A percentile compares a stretch with the other conserved stretches of the same genome.
These are phyloP conservation scores for Armadillidium nasatum DNA, from an alignment of 1,140 invertebrate species.

Conservation along the genomic window DNA sequence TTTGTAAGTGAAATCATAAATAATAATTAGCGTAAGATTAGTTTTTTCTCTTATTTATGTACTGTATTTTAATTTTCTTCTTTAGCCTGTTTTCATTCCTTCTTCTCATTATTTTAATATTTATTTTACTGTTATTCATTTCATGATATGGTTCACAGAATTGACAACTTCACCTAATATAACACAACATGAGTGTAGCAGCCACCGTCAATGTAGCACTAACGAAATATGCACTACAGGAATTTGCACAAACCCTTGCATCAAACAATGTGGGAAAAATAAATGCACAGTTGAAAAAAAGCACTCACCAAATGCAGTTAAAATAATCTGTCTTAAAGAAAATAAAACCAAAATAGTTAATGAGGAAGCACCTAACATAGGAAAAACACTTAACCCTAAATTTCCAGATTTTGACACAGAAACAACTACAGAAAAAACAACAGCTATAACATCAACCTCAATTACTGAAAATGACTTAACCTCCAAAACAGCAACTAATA, in stretches of 20 bases:
- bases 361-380: slow-evolving; percentile 27
- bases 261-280: slow-evolving; percentile 41
- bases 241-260: slow-evolving; percentile 48
- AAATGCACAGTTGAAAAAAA: slow-evolving; percentile 26
- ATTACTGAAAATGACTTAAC: neutral
- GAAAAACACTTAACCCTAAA: slow-evolving; percentile 28
- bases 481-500: slow-evolving; percentile 10
- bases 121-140: neutral
- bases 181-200: slow-evolving; percentile 41
- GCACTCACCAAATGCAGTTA: slow-evolving; percentile 24
- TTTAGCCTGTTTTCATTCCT: too few relatives aligned
- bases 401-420: slow-evolving; percentile 24
- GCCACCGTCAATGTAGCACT: slow-evolving; percentile 46
- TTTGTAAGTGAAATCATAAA: slow-evolving; percentile 3
- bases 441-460: slow-evolving; percentile 4
- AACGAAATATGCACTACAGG: slow-evolving; percentile 47
- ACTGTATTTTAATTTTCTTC: neutral
- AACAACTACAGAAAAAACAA: neutral
- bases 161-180: neutral
- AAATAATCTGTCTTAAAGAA: slow-evolving; percentile 31
- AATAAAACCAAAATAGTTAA: slow-evolving; percentile 25
- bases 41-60: neutral
- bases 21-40: neutral
- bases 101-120: too few relatives aligned
- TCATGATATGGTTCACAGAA: slow-evolving; percentile 8